A percentile compares a stretch with the other conserved stretches of the same genome.
Conservation (phyloP, 2,888 invertebrate species). For the Acleris laterana region DNA sequence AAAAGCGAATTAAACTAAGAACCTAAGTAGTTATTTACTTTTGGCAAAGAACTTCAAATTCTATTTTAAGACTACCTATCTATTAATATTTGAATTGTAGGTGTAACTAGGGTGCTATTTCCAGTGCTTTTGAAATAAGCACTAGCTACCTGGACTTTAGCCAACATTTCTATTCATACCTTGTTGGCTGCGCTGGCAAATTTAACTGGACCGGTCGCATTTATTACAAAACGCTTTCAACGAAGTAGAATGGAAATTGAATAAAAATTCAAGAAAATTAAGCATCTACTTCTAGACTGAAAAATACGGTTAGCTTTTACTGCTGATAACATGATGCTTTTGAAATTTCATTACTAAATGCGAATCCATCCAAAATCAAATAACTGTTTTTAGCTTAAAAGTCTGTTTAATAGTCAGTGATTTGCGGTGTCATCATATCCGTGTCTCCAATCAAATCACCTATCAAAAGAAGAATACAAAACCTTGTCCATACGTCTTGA, state of each 20-base stretch:
- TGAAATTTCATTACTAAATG: neutral
- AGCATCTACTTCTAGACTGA: neutral
- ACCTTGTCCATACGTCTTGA: no score
- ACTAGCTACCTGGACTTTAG: constrained; percentile 56
- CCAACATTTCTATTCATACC: constrained; percentile 69
- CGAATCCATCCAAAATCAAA: neutral
- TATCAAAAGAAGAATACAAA: no score
- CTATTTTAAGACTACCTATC: constrained; percentile 15
- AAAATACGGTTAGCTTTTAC: constrained; percentile 3
- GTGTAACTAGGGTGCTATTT: constrained; percentile 34
- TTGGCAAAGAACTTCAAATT: neutral
- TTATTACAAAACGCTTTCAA: constrained; percentile 50
- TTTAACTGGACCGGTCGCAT: constrained; percentile 53
- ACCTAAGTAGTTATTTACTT: neutral
- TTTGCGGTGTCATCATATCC: no score
- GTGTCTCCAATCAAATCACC: no score
- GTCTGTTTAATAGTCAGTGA: no score
- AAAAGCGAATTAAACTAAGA: no score
- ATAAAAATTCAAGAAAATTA: constrained; percentile 34
- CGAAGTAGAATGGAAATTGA: constrained; percentile 46
- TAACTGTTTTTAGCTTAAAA: no score
- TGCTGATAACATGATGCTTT: neutral
- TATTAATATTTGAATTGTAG: constrained; percentile 28
- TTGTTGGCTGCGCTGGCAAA: constrained; percentile 62
- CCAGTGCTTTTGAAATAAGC: constrained; percentile 49